Evolutionary conservation across 2,797 vertebrate species (phyloP).

Genomic region (Gallirallus australis): DNA sequence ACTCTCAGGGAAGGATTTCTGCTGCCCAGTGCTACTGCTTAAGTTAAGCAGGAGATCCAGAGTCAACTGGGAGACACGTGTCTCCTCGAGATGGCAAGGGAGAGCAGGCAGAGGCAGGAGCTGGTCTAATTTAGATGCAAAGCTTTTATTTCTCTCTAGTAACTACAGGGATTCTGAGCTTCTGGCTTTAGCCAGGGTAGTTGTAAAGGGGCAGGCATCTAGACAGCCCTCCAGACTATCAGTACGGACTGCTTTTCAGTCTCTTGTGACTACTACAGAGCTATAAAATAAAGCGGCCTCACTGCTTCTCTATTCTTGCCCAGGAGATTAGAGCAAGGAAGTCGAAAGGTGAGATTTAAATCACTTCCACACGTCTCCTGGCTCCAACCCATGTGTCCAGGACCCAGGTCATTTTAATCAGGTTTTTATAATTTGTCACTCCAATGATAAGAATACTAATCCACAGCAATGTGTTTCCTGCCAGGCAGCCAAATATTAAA

Average conservation of each 20-base stretch:
- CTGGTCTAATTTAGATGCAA: not conserved
- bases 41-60: not conserved
- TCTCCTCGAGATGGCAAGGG: not conserved
- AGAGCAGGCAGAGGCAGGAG: not conserved
- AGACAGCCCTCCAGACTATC: not conserved
- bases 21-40: not conserved
- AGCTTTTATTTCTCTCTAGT: not conserved
- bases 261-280: not conserved
- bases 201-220: not conserved
- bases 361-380: not conserved
- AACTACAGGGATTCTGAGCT: not conserved
- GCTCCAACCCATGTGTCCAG: not conserved
- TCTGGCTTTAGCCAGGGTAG: not conserved
- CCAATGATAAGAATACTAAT: slow-evolving; percentile 20
- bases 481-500: slow-evolving; percentile 15
- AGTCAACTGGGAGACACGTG: not conserved
- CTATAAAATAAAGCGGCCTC: not conserved
- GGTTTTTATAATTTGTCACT: slow-evolving; percentile 34
- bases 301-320: not conserved
- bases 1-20: slow-evolving; percentile 24
- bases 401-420: slow-evolving; percentile 39
- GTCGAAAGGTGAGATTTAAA: slow-evolving; percentile 26
- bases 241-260: not conserved
- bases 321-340: not conserved
- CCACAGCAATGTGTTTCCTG: not conserved